Percentiles rank a stretch among this genome's conserved stretches.
Evolutionary conservation across 2,888 invertebrate genomes (phyloP).

Genomic region (Drosophila antonietae): DNA sequence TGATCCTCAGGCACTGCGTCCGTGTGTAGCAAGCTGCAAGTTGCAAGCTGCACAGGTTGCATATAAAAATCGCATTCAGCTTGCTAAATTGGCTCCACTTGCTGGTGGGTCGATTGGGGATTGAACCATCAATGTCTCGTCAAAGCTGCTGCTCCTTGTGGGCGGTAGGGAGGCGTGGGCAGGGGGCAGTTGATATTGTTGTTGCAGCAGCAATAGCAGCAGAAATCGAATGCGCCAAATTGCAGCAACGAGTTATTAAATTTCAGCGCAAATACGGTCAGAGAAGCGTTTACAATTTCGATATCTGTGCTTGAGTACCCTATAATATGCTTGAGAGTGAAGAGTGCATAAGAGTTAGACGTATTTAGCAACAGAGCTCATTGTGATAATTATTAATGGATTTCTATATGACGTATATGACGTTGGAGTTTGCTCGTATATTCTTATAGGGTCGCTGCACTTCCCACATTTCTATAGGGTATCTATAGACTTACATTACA

Average conservation of each 20-base stretch:
- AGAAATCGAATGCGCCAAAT: constrained; percentile 48
- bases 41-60: constrained; percentile 45
- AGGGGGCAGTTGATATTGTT: not conserved
- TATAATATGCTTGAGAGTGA: not conserved
- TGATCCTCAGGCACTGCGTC: not conserved
- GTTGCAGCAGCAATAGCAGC: constrained; percentile 24
- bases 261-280: constrained; percentile 57
- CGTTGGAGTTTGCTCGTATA: too few species aligned
- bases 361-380: too few species aligned
- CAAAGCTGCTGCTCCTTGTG: constrained; percentile 51
- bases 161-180: not conserved
- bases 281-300: constrained; percentile 62
- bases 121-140: constrained; percentile 80
- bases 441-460: too few species aligned
- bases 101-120: constrained; percentile 73
- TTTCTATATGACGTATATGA: too few species aligned
- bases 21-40: constrained; percentile 1
- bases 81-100: constrained; percentile 75
- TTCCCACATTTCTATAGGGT: not conserved
- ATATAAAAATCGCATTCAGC: constrained; percentile 70
- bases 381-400: too few species aligned
- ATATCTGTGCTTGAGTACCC: constrained; percentile 24
- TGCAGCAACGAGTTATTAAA: constrained; percentile 68
- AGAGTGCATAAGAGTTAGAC: too few species aligned
- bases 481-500: not conserved